Evolutionary conservation across 2,888 invertebrate species (phyloP), one percentile per base, ranked within the genome.

Genomic region (Incurvaria masculella): DNA sequence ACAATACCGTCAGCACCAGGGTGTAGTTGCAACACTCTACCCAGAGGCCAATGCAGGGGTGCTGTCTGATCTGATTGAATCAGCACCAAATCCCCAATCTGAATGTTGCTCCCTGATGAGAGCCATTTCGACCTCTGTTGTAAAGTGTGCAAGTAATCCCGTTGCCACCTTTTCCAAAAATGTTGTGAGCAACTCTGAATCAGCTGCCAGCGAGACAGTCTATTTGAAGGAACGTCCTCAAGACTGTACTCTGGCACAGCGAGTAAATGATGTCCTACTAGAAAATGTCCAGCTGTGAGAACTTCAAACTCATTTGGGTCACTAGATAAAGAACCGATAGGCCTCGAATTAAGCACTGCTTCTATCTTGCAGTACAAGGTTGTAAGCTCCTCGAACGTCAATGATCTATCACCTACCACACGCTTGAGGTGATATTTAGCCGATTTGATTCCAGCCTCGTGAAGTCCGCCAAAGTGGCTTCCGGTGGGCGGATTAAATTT

Each of bases 111-210:
- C 11, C 38, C 3, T 2, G 26, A 17, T 6, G 8, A 27, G 14
- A 45, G 42, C 55, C 55, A 56, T 38, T 53, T 53, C n/a, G 47
- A 39, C 33, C 53, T 46, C 16, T 52, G 51, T 47, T 55, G 55
- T 18, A 56, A 41, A 8, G 51, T 53, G 27, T 56, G 55, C 21
- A 56, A 21, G 42, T 54, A 56, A 10, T 56, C 54, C 17, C 44
- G 26, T 11, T 39, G 44, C 55, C 55, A 56, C 10, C 49, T 27
- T 11, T 46, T 44, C 56, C 56, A 56, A 43, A 57, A 54, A 17
- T 48, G 47, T 42, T 52, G 53, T 16, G 33, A 14, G 8, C 8
- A 4, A 4, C 53, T 49, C 43, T 56, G 55, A 5, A 56, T 23
- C 8, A 46, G 42, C 41, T 56, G 49, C 50, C 54, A 55, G 6